These are phyloP conservation scores for Falco naumanni DNA, from an alignment of 2,797 vertebrate species.

Conservation along the genomic window DNA sequence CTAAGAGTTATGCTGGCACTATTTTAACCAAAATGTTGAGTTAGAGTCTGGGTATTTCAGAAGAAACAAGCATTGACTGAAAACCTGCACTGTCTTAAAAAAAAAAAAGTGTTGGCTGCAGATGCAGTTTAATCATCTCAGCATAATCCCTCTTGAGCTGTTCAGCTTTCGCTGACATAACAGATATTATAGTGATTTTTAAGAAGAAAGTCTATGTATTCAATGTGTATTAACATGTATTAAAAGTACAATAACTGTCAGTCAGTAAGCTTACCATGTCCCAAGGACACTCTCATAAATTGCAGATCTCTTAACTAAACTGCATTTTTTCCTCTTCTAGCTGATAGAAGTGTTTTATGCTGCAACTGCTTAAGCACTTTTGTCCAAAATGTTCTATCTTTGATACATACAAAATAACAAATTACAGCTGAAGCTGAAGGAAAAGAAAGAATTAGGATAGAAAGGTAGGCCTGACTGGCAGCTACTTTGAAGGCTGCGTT, in stretches of 20 bases:
- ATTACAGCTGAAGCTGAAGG: neutral
- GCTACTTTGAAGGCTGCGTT: neutral
- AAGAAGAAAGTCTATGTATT: neutral
- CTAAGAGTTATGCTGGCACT: neutral
- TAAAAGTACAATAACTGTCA: neutral
- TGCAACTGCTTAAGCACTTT: neutral
- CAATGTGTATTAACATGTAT: neutral
- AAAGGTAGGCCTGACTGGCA: neutral
- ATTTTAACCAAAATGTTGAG: neutral
- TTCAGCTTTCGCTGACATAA: neutral
- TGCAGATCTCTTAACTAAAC: neutral
- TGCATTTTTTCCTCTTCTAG: neutral
- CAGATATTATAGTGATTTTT: neutral
- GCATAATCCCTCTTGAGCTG: neutral
- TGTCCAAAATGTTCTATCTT: neutral
- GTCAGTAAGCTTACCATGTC: neutral
- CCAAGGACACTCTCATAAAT: neutral
- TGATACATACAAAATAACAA: neutral
- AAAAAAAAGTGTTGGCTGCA: neutral
- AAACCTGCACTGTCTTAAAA: neutral
- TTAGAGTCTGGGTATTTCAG: neutral
- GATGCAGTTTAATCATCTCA: neutral
- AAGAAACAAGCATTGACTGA: neutral
- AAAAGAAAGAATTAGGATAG: neutral
- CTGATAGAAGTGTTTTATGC: neutral